Evolutionary conservation across 2,797 vertebrate species (phyloP), one percentile per base, ranked within the genome.

Genomic region (Buphagus erythrorhynchus): DNA sequence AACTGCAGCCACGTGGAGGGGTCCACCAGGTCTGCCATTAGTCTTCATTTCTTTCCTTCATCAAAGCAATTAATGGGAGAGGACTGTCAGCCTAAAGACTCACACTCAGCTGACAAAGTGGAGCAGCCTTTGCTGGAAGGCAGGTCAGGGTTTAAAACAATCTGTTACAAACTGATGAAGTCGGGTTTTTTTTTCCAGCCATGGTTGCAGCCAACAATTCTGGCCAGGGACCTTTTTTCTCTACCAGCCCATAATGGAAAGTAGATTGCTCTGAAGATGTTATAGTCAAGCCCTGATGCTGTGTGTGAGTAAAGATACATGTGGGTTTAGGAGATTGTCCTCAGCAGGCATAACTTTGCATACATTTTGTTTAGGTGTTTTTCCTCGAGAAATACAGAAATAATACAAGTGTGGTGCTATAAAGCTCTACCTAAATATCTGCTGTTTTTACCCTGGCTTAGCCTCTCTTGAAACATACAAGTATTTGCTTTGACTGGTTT

Each of bases 1-100:
- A 93, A 46, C 68, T 59, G 40, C 86, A 93, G 75, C 59, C 90
- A 90, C 43, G 17, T 77, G 75, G 79, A 88, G 48, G 54, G 67
- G 38, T 51, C 63, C 35, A 42, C 86, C 25, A 82, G 38, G 31
- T 36, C 63, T 25, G 26, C 86, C 31, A 66, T 97, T 96, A 83
- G 79, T 96, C 92, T 96, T 97, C 52, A 96, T 97, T 97, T 96
- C 67, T 92, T 95, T 74, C 68, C 91, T 75, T 88, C 33, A 24
- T 79, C 77, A 78, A 58, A 87, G 43, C 67, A 78, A 72, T 97
- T 96, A 94, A 89, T 80, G 52, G 61, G 43, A 86, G 65, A 93
- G n/a, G 57, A 67, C 43, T 73, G 61, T 91, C 22, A 1, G 26
- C 71, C 46, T 59, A 40, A 73, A 76, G 76, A 74, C 35, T 71